A percentile compares a stretch with the other conserved stretches of the same genome.
Conservation (phyloP, 2,888 invertebrate species). For the Epicampocera succincta region DNA sequence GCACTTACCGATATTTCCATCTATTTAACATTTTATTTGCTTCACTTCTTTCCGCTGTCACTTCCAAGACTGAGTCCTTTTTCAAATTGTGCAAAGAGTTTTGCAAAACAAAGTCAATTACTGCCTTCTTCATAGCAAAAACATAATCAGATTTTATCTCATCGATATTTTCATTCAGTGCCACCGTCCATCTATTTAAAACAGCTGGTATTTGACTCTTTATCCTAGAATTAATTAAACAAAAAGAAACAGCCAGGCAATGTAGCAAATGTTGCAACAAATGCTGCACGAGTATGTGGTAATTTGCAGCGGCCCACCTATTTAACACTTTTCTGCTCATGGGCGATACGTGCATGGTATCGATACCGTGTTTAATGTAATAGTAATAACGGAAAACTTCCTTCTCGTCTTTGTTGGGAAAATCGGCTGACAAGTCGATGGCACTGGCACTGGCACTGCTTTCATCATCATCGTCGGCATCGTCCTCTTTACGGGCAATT, state of each 20-base stretch:
- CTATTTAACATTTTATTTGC: slow-evolving; percentile 85
- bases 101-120: slow-evolving; percentile 94
- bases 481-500: slow-evolving; percentile 84
- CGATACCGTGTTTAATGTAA: slow-evolving; percentile 94
- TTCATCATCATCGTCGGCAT: slow-evolving; percentile 75
- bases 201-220: slow-evolving; percentile 85
- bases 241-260: neutral
- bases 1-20: slow-evolving; percentile 84
- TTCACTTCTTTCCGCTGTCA: slow-evolving; percentile 82
- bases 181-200: slow-evolving; percentile 85
- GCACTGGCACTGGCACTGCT: slow-evolving; percentile 63
- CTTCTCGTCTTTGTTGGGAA: slow-evolving; percentile 86
- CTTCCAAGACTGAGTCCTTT: slow-evolving; percentile 61
- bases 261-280: slow-evolving; percentile 20
- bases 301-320: slow-evolving; percentile 80
- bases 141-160: slow-evolving; percentile 94
- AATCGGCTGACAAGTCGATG: slow-evolving; percentile 74
- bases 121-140: slow-evolving; percentile 93
- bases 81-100: slow-evolving; percentile 84
- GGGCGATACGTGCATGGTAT: slow-evolving; percentile 93
- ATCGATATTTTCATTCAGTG: slow-evolving; percentile 85
- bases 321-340: slow-evolving; percentile 88
- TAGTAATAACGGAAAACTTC: slow-evolving; percentile 92
- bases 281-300: neutral
- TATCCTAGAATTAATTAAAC: slow-evolving; percentile 82